phyloP scores from a whole-genome alignment of 1,140 invertebrate species.

The Proales similis region DNA sequence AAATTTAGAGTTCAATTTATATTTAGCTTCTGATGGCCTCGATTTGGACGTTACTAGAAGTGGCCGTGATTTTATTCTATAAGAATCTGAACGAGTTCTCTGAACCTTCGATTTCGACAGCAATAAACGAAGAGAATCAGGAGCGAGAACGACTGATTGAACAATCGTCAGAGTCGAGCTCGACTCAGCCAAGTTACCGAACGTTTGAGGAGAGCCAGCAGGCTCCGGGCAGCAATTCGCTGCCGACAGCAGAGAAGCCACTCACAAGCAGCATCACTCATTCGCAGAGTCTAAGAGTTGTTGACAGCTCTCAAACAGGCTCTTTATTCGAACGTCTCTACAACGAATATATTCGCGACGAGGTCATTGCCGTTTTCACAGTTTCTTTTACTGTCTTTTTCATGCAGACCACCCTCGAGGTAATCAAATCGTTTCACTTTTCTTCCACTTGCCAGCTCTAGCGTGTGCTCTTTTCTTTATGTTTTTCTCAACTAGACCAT shows the following conservation, averaged over 20 bases:
- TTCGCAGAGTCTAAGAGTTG: neutral
- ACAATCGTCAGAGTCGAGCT: too few species aligned
- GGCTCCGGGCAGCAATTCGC: too few species aligned
- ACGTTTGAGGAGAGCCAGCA: too few species aligned
- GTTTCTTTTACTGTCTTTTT: constrained; percentile 41
- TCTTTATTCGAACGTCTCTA: constrained; percentile 2
- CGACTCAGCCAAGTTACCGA: too few species aligned
- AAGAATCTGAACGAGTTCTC: constrained; percentile 38
- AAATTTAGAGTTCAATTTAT: constrained; percentile 4
- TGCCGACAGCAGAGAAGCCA: neutral
- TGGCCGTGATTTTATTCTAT: constrained; percentile 32
- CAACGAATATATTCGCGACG: constrained; percentile 40
- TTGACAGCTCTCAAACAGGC: constrained; percentile 30
- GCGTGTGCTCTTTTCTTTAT: neutral
- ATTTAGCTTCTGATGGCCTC: constrained; percentile 38
- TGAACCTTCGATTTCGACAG: too few species aligned
- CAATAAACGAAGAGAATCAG: neutral
- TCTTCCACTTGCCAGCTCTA: too few species aligned
- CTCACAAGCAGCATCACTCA: neutral
- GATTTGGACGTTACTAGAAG: constrained; percentile 12
- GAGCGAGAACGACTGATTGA: too few species aligned
- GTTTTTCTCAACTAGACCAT: constrained; percentile 39
- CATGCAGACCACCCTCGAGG: constrained; percentile 40
- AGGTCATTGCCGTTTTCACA: constrained; percentile 40
- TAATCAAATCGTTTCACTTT: neutral